These are phyloP conservation scores for Aphyosemion australe DNA, from an alignment of 2,113 vertebrate species.

Conservation along the genomic window DNA sequence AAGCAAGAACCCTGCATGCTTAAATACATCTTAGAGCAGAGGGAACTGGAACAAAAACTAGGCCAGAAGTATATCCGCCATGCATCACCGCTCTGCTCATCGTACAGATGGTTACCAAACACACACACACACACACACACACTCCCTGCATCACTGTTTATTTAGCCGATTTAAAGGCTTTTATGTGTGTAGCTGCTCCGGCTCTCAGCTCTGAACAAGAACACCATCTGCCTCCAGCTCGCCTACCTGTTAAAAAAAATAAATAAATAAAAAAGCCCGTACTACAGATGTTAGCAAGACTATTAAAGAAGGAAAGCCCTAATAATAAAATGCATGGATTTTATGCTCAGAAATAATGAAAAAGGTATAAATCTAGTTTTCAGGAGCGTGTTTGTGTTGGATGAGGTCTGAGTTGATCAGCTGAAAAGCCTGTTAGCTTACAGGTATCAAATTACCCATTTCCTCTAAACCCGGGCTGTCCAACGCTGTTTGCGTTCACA, in stretches of 20 bases:
- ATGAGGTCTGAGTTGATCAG: too few species aligned
- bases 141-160: constrained; percentile 44
- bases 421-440: constrained; percentile 45
- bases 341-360: not conserved
- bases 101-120: constrained; percentile 34
- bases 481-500: constrained; percentile 14
- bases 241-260: constrained; percentile 37
- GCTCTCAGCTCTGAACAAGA: constrained; percentile 38
- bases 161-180: constrained; percentile 62
- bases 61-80: constrained; percentile 30
- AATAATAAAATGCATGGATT: not conserved
- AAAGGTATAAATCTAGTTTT: not conserved
- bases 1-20: not conserved
- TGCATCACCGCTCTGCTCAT: constrained; percentile 41
- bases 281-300: constrained; percentile 17
- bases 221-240: constrained; percentile 59
- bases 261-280: not conserved
- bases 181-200: constrained; percentile 48
- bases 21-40: not conserved
- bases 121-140: constrained; percentile 10
- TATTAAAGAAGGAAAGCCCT: not conserved
- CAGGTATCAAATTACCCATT: constrained; percentile 57
- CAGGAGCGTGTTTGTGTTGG: constrained; percentile 14
- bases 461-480: constrained; percentile 31
- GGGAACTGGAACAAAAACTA: constrained; percentile 36